Conservation (phyloP, 2,888 invertebrate species). For the Hipparchia semele region DNA sequence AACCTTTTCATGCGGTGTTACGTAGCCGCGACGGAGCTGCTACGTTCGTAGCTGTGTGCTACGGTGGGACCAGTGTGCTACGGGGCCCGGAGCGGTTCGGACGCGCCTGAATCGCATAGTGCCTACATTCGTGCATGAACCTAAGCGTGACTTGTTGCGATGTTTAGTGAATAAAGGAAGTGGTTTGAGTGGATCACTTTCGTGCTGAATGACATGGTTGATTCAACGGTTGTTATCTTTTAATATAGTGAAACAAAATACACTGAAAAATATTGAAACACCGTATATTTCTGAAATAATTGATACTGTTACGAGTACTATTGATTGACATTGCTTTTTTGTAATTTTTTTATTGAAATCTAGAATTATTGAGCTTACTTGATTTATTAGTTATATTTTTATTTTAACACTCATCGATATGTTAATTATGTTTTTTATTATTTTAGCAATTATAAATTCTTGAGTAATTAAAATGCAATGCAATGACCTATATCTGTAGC, state of each 20-base stretch:
- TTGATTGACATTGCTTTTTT: conserved; percentile 18
- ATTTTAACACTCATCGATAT: not conserved
- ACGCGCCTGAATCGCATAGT: conserved; percentile 45
- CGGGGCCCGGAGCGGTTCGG: conserved; percentile 55
- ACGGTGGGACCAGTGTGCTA: conserved; percentile 63
- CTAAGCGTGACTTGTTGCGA: conserved; percentile 51
- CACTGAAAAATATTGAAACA: not conserved
- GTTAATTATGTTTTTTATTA: not conserved
- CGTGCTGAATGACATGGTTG: conserved; percentile 26
- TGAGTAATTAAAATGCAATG: no score
- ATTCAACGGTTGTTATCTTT: conserved; percentile 18
- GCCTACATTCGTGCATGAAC: conserved; percentile 17
- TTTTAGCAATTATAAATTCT: not conserved
- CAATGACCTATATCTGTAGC: no score
- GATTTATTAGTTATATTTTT: conserved; percentile 12
- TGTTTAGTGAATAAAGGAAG: conserved; percentile 43
- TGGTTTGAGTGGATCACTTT: conserved; percentile 28
- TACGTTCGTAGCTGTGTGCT: conserved; percentile 59
- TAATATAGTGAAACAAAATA: conserved; percentile 13
- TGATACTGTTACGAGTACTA: not conserved
- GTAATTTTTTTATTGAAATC: conserved; percentile 15
- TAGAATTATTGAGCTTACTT: conserved; percentile 4
- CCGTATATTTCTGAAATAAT: not conserved
- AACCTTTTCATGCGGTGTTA: conserved; percentile 71
- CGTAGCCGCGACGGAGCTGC: conserved; percentile 48